These are phyloP conservation scores for Callipepla californica DNA, from an alignment of 2,113 vertebrate species.

Conservation along the genomic window DNA sequence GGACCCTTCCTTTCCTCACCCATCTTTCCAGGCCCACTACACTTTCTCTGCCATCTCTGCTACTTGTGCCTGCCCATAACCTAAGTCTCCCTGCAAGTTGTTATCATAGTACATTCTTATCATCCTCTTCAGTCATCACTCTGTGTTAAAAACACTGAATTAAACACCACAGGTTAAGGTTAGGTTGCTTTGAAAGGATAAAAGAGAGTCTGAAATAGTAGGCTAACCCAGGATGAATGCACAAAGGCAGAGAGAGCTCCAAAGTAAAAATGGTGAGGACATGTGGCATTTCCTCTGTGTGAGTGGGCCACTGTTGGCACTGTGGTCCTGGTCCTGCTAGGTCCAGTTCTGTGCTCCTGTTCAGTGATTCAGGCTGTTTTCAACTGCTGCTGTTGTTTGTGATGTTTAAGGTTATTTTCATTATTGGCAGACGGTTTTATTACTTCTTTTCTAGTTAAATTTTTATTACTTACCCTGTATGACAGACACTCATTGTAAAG, in stretches of 20 bases:
- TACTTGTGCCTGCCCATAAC: neutral
- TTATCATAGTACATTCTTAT: neutral
- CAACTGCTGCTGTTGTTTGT: neutral
- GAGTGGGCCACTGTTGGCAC: neutral
- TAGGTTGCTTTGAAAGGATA: neutral
- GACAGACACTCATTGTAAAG: neutral
- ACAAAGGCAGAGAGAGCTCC: neutral
- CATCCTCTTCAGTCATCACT: neutral
- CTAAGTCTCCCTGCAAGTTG: neutral
- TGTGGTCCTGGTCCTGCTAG: neutral
- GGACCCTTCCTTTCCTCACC: neutral
- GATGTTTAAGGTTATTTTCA: neutral
- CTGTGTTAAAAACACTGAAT: neutral
- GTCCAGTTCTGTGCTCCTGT: neutral
- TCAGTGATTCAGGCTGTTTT: neutral
- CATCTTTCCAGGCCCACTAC: neutral
- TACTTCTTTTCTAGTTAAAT: neutral
- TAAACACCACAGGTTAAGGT: neutral
- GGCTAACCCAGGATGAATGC: neutral
- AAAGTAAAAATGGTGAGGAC: neutral
- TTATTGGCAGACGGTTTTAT: neutral
- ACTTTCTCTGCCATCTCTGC: neutral
- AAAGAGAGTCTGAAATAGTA: neutral
- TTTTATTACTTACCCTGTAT: neutral
- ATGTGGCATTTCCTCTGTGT: neutral